Percentiles rank a stretch among this genome's conserved stretches.
Evolutionary conservation across 2,113 vertebrate species (phyloP).

Genomic region (Nycticorax nycticorax): DNA sequence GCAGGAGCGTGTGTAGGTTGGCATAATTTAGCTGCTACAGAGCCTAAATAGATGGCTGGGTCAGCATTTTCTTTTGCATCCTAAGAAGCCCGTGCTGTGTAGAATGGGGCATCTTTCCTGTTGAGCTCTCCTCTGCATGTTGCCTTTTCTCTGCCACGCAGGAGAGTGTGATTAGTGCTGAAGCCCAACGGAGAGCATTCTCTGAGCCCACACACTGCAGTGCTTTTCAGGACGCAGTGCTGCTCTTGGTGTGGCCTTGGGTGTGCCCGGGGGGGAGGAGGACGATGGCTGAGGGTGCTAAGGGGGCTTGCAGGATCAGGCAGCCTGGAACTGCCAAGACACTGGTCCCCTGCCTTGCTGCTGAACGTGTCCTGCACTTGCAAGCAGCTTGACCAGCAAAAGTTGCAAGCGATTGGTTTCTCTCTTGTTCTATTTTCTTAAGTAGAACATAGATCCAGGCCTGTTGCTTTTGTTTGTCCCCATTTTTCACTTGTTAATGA

Average conservation of each 20-base stretch:
- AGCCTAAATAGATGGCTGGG: not conserved
- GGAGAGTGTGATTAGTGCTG: not conserved
- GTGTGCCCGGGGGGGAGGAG: not conserved
- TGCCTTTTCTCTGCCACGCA: not conserved
- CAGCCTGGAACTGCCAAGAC: not conserved
- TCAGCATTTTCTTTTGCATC: not conserved
- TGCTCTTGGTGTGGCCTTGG: not conserved
- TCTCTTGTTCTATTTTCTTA: not conserved
- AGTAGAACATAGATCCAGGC: not conserved
- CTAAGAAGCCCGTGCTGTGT: fast-evolving
- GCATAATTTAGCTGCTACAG: not conserved
- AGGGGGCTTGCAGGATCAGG: not conserved
- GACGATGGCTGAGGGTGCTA: not conserved
- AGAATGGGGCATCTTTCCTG: not conserved
- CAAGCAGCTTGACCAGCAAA: not conserved
- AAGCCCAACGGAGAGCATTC: too few relatives aligned
- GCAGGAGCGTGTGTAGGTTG: not conserved
- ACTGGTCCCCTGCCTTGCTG: fast-evolving
- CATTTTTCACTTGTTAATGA: fast-evolving
- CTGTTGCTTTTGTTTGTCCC: not conserved
- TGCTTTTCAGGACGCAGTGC: not conserved
- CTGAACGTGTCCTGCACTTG: fast-evolving
- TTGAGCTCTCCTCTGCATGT: not conserved
- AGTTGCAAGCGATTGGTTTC: not conserved
- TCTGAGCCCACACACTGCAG: fast-evolving